phyloP scores from a whole-genome alignment of 2,888 invertebrate genomes.

The Lampropteryx suffumata region DNA sequence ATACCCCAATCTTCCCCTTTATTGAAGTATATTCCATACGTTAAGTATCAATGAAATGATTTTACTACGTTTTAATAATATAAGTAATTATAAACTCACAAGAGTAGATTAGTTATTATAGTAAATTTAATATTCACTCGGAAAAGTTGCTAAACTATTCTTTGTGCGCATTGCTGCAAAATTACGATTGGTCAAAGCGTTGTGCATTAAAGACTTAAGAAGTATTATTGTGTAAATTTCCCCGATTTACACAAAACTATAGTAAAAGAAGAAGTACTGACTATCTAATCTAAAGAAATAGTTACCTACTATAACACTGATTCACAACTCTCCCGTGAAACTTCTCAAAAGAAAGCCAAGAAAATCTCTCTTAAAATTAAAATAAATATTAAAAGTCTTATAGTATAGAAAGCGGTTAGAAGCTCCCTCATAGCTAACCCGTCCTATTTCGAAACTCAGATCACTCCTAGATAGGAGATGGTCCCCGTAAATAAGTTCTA shows the following conservation, averaged over 20 bases:
- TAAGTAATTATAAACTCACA: slow-evolving; percentile 12
- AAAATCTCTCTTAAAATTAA: slow-evolving; percentile 51
- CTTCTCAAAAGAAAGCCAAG: slow-evolving; percentile 53
- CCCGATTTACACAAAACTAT: slow-evolving; percentile 71
- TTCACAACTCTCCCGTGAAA: slow-evolving; percentile 67
- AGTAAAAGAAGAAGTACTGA: slow-evolving; percentile 42
- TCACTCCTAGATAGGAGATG: slow-evolving; percentile 70
- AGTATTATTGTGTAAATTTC: slow-evolving; percentile 75
- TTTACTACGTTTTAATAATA: slow-evolving; percentile 32
- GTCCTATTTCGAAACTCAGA: slow-evolving; percentile 59
- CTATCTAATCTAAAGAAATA: slow-evolving; percentile 51
- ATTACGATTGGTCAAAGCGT: slow-evolving; percentile 64
- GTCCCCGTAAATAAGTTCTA: slow-evolving; percentile 72
- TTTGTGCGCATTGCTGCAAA: slow-evolving; percentile 72
- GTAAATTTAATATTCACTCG: slow-evolving; percentile 21
- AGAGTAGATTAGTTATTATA: slow-evolving; percentile 7
- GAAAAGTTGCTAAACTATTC: slow-evolving; percentile 43
- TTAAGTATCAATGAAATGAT: slow-evolving; percentile 38
- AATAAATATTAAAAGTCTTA: slow-evolving; percentile 67
- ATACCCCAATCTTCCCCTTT: slow-evolving; percentile 80
- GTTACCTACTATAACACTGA: slow-evolving; percentile 50
- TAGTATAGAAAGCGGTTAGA: slow-evolving; percentile 61
- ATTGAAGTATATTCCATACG: slow-evolving; percentile 69
- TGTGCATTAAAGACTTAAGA: slow-evolving; percentile 63
- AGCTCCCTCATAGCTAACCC: slow-evolving; percentile 55